A percentile compares a stretch with the other conserved stretches of the same genome.
These are phyloP conservation scores for Orchesella flavescens DNA, from an alignment of 2,888 invertebrate genomes.

Conservation along the genomic window DNA sequence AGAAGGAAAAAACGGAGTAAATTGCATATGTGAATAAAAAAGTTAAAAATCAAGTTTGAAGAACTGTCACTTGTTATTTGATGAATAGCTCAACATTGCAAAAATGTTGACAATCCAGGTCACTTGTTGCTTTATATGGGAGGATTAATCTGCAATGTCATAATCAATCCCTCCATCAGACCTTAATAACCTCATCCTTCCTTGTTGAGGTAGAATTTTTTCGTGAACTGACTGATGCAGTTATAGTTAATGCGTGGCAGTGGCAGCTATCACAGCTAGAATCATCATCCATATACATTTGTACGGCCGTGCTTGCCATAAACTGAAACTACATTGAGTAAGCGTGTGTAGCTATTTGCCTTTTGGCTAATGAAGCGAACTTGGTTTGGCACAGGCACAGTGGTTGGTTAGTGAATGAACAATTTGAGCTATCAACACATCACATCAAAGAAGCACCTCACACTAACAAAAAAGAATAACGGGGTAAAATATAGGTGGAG, in stretches of 20 bases:
- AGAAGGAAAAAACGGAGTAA: no score
- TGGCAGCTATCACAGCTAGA: no score
- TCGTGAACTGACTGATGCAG: background rate
- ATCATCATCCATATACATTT: background rate
- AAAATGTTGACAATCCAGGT: no score
- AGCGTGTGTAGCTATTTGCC: slow-evolving; percentile 16
- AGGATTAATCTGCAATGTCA: background rate
- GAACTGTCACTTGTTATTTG: no score
- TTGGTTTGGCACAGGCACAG: background rate
- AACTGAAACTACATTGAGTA: background rate
- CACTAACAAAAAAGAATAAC: slow-evolving; percentile 18
- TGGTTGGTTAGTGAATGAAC: slow-evolving; percentile 4
- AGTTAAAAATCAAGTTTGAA: no score
- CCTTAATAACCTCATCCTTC: background rate
- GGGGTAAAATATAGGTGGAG: background rate
- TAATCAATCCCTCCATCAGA: background rate
- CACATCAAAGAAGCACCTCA: slow-evolving; percentile 10
- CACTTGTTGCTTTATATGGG: no score
- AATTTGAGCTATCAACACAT: slow-evolving; percentile 27
- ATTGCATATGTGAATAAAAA: no score
- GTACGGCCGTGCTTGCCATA: background rate
- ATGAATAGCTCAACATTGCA: no score
- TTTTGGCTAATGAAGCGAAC: slow-evolving; percentile 24
- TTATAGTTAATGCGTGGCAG: background rate
- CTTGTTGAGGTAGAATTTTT: background rate